A percentile compares a stretch with the other conserved stretches of the same genome.
Evolutionary conservation across 23 tunicate genomes (phyloP).

Genomic region (Styela plicata): DNA sequence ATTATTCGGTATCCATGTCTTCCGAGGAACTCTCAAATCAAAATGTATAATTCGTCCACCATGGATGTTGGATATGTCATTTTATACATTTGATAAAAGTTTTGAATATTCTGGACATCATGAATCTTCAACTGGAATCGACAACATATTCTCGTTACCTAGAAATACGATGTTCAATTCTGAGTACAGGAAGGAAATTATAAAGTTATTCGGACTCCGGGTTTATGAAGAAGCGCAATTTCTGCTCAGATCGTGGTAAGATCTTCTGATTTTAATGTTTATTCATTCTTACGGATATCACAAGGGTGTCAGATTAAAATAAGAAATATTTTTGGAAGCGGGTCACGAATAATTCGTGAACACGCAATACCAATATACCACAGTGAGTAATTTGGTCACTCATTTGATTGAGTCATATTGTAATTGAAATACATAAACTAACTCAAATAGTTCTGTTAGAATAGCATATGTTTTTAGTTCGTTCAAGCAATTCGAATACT

Average conservation of each 20-base stretch:
- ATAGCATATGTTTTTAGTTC: too few species aligned
- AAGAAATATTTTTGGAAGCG: too few species aligned
- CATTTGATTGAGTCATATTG: too few species aligned
- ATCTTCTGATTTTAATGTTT: too few species aligned
- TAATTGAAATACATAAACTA: too few species aligned
- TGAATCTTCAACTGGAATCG: background rate
- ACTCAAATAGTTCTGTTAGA: too few species aligned
- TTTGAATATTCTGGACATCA: background rate
- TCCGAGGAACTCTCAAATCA: conserved; percentile 67
- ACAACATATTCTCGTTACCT: background rate
- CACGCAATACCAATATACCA: too few species aligned
- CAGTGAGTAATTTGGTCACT: too few species aligned
- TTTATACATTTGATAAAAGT: background rate
- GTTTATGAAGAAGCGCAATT: background rate
- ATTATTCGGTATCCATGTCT: conserved; percentile 66
- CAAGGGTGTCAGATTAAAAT: too few species aligned
- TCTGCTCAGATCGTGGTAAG: background rate
- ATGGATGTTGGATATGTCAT: conserved; percentile 20
- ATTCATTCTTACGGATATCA: too few species aligned
- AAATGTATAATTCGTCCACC: conserved; percentile 77
- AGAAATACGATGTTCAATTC: background rate
- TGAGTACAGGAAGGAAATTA: background rate
- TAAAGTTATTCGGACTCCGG: background rate
- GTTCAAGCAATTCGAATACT: too few species aligned
- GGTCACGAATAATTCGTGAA: too few species aligned